Evolutionary conservation across 2,888 invertebrate genomes (phyloP), one percentile per base, ranked within the genome.

Genomic region (Cryptus armator): DNA sequence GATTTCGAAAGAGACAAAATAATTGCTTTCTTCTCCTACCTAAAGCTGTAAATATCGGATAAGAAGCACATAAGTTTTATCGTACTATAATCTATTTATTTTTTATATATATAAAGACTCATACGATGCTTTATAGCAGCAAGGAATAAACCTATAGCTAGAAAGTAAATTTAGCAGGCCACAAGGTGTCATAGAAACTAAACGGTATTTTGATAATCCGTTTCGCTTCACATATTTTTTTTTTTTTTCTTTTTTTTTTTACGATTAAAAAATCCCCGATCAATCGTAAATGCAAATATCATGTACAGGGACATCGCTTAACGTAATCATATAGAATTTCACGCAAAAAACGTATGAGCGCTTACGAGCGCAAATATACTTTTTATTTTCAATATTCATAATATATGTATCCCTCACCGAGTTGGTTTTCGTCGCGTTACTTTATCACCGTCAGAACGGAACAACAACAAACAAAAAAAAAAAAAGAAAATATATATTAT

Each of bases 71-170:
- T 75, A 79, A 79, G 62, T 64, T 74, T 78, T 78, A 46, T 46
- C 16, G 53, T 53, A 46, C 29, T 77, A 77, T 70, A n/a, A 37
- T 56, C 74, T 84, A 78, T 81, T 70, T 62, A 46, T 76, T 56
- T 53, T 44, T 32, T 43, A 37, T 79, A 53, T 70, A 46, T 74
- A 81, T 84, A 84, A 81, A 84, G 74, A 81, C 70, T 84, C 78
- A 43, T 81, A 75, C 43, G 48, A 81, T 78, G 68, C 80, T 59
- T 29, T 56, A 70, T 67, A 81, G 64, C 67, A 53, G 68, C 64
- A 70, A 82, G 67, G 59, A 85, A 75, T 79, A 85, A 76, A 85
- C 48, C 66, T 85, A 85, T 66, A 44, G 75, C 75, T 82, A 82
- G 37, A 79, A 85, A 70, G 16, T 81, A 71, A 79, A 79, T 59